These are phyloP conservation scores for Cetoscarus ocellatus DNA, from an alignment of 2,797 vertebrate genomes.

Conservation along the genomic window DNA sequence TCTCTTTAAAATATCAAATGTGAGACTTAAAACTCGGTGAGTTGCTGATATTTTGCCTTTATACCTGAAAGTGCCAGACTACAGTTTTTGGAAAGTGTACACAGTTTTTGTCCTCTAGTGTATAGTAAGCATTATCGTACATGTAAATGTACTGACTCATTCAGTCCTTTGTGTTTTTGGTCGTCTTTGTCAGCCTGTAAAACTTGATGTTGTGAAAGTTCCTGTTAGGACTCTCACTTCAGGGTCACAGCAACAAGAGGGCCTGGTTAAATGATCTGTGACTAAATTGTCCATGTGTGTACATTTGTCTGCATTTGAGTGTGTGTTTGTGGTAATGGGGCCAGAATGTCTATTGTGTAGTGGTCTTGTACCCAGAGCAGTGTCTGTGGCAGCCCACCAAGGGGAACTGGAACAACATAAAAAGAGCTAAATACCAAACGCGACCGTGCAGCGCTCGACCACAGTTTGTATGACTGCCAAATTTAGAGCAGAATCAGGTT, in stretches of 20 bases:
- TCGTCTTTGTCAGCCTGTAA: background rate
- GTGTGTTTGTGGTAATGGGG: conserved; percentile 16
- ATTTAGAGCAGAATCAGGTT: conserved; percentile 18
- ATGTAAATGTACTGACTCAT: too few relatives aligned
- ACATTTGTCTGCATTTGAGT: conserved; percentile 1
- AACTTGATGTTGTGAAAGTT: conserved; percentile 31
- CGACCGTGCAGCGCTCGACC: background rate
- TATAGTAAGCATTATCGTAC: too few relatives aligned
- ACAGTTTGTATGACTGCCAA: conserved; percentile 12
- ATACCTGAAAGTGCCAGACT: too few relatives aligned
- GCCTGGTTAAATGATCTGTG: conserved; percentile 64
- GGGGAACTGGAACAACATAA: conserved; percentile 7
- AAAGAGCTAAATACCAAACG: conserved; percentile 30
- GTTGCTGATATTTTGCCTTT: too few relatives aligned
- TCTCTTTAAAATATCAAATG: too few relatives aligned
- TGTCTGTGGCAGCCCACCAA: conserved; percentile 22
- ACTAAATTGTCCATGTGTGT: conserved; percentile 49
- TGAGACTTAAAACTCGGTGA: too few relatives aligned
- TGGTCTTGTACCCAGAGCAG: conserved; percentile 31
- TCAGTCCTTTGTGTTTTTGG: too few relatives aligned
- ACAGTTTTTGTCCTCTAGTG: too few relatives aligned
- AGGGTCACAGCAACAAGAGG: conserved; percentile 53
- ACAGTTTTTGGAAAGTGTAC: too few relatives aligned
- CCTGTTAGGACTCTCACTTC: conserved; percentile 33
- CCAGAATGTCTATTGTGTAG: conserved; percentile 69